Percentiles rank a stretch among this genome's conserved stretches.
Evolutionary conservation across 2,113 vertebrate species (phyloP).

Genomic region (Tauraco erythrolophus): DNA sequence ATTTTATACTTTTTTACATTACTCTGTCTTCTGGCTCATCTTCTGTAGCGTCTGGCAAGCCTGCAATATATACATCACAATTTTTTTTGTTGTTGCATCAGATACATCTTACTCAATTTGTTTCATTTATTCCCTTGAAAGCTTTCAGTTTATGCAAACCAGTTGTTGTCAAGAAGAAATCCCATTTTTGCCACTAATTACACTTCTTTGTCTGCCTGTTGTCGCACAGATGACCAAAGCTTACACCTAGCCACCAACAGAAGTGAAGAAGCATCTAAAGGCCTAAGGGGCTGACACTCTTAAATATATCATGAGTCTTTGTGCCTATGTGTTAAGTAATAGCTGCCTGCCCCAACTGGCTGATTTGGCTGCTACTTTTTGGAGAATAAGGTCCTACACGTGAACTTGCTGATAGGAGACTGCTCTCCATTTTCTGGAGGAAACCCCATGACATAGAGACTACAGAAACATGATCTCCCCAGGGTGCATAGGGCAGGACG

Average conservation of each 20-base stretch:
- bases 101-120: neutral
- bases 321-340: neutral
- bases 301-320: neutral
- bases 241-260: neutral
- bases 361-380: neutral
- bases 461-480: neutral
- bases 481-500: neutral
- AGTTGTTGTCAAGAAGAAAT: neutral
- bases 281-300: neutral
- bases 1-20: neutral
- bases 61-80: neutral
- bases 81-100: neutral
- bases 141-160: neutral
- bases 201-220: neutral
- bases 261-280: neutral
- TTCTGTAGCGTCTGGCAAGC: neutral
- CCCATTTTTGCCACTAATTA: neutral
- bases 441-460: neutral
- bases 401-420: neutral
- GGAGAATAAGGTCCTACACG: neutral
- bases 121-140: neutral
- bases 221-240: neutral
- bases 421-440: neutral
- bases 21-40: neutral
- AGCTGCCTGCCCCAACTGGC: neutral